These are phyloP conservation scores for Syngnathoides biaculeatus DNA, from an alignment of 2,113 vertebrate species.

Conservation along the genomic window DNA sequence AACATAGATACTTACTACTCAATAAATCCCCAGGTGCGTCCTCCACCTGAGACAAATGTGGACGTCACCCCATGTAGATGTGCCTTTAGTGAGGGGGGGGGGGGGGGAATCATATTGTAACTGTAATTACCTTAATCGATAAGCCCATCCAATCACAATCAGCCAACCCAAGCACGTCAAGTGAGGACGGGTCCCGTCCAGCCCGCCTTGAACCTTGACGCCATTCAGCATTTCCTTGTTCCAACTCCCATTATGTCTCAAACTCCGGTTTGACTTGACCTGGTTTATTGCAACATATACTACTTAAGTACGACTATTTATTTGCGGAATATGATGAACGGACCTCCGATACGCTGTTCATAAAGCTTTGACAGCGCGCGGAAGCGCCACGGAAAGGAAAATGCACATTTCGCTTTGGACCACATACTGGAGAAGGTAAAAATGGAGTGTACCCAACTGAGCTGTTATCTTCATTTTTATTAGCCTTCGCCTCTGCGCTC, in stretches of 20 bases:
- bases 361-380: background rate
- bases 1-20: background rate
- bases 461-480: slow-evolving; percentile 45
- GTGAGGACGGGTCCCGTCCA: background rate
- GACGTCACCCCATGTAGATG: background rate
- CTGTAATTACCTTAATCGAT: too few relatives aligned
- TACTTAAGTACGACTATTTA: background rate
- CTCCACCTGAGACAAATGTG: background rate
- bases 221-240: background rate
- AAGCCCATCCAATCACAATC: background rate
- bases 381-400: slow-evolving; percentile 11
- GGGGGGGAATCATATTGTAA: too few relatives aligned
- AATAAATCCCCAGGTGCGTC: background rate
- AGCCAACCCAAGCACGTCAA: background rate
- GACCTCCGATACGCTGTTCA: background rate
- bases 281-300: background rate
- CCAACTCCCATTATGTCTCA: background rate
- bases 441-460: slow-evolving; percentile 17
- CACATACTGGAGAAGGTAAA: slow-evolving; percentile 27
- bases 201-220: background rate
- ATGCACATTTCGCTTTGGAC: slow-evolving; percentile 6
- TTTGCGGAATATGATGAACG: background rate
- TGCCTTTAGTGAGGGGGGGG: too few relatives aligned
- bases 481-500: slow-evolving; percentile 31
- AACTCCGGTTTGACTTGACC: background rate